phyloP scores from a whole-genome alignment of 1,140 invertebrate species.

The Cyphomyrmex costatus region DNA sequence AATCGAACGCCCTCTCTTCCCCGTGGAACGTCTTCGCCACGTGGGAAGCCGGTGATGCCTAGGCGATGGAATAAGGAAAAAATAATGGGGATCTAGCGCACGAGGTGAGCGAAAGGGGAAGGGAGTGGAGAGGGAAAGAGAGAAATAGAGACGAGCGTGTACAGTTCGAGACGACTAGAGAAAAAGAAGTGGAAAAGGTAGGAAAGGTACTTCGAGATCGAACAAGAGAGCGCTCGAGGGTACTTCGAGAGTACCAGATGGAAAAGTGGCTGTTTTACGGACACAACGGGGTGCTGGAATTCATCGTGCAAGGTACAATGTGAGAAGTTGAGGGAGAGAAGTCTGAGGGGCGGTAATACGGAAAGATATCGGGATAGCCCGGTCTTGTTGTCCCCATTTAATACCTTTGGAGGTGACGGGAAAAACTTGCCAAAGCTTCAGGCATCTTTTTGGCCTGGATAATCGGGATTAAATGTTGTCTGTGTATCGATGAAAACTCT shows the following conservation, averaged over 20 bases:
- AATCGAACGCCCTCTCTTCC: slow-evolving; percentile 59
- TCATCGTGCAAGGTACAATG: slow-evolving; percentile 76
- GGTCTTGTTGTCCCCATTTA: slow-evolving; percentile 50
- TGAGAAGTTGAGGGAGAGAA: slow-evolving; percentile 69
- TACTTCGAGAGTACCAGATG: slow-evolving; percentile 71
- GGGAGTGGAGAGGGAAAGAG: slow-evolving; percentile 32
- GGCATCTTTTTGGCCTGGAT: not conserved
- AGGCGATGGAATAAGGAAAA: slow-evolving; percentile 43
- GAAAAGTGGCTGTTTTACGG: slow-evolving; percentile 82
- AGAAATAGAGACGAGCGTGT: not conserved
- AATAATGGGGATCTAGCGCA: slow-evolving; percentile 43
- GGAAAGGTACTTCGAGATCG: slow-evolving; percentile 70
- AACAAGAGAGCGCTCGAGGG: slow-evolving; percentile 81
- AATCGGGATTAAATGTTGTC: slow-evolving; percentile 15
- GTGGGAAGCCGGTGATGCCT: not conserved
- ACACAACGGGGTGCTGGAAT: slow-evolving; percentile 73
- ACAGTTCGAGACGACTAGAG: slow-evolving; percentile 9
- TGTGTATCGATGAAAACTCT: not conserved
- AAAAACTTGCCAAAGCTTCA: slow-evolving; percentile 44
- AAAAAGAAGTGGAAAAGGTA: slow-evolving; percentile 43
- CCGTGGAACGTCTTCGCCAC: slow-evolving; percentile 35
- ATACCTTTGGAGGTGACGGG: slow-evolving; percentile 54
- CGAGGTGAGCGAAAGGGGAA: slow-evolving; percentile 4
- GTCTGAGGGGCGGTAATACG: slow-evolving; percentile 57
- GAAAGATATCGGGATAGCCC: slow-evolving; percentile 42